Percentiles rank a stretch among this genome's conserved stretches.
Conservation (phyloP, 2,888 invertebrate species). For the Ennomos quercinarius region DNA sequence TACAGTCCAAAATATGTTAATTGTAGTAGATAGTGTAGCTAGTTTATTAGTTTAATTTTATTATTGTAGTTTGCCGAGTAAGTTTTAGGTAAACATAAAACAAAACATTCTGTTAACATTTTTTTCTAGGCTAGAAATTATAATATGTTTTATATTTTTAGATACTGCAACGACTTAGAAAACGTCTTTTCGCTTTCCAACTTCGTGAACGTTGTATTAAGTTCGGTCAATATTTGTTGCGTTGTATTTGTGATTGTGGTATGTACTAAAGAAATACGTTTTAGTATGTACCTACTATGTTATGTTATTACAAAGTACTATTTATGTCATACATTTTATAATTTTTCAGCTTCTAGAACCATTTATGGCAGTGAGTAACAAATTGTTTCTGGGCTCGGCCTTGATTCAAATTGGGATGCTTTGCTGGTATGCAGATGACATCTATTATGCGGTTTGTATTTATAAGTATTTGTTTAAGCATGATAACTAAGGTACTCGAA, state of each 20-base stretch:
- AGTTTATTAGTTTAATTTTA: too few relatives aligned
- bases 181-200: constrained; percentile 72
- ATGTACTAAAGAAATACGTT: constrained; percentile 38
- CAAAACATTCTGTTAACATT: too few relatives aligned
- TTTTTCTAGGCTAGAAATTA: background rate
- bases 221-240: constrained; percentile 78
- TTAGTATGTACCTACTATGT: too few relatives aligned
- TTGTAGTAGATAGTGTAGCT: too few relatives aligned
- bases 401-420: constrained; percentile 76
- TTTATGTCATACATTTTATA: constrained; percentile 3
- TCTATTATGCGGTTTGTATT: constrained; percentile 67
- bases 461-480: background rate
- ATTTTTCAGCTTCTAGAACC: constrained; percentile 74
- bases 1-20: too few relatives aligned
- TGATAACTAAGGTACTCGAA: background rate
- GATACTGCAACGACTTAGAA: constrained; percentile 76
- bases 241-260: constrained; percentile 78
- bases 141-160: constrained; percentile 48
- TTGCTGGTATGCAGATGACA: constrained; percentile 80
- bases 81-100: too few relatives aligned
- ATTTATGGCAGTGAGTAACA: constrained; percentile 69
- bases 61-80: too few relatives aligned
- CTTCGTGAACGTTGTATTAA: constrained; percentile 72
- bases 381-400: constrained; percentile 71
- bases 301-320: too few relatives aligned